phyloP scores from a whole-genome alignment of 2,888 invertebrate species.

The Drosophila helvetica region DNA sequence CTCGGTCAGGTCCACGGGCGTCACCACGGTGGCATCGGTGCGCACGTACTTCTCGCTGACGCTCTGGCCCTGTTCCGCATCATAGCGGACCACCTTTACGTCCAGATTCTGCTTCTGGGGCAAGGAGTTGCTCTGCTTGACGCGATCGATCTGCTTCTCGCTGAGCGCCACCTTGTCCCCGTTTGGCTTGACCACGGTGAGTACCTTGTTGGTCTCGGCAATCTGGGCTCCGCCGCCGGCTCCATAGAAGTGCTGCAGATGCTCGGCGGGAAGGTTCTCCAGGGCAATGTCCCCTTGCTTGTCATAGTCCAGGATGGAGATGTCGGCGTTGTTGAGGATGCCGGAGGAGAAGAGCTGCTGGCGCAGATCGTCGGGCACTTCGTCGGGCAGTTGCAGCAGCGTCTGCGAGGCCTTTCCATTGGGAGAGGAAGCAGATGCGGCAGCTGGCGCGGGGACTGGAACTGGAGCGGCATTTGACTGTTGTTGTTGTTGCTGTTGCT shows the following conservation, averaged over 20 bases:
- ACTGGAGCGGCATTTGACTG: slow-evolving; percentile 22
- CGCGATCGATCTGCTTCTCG: slow-evolving; percentile 85
- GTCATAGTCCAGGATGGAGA: slow-evolving; percentile 94
- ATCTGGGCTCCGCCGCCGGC: slow-evolving; percentile 92
- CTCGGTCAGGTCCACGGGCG: slow-evolving; percentile 90
- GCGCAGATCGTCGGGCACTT: slow-evolving; percentile 94
- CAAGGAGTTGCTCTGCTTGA: slow-evolving; percentile 76
- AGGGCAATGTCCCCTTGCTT: slow-evolving; percentile 94
- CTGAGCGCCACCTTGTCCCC: slow-evolving; percentile 86
- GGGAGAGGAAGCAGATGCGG: slow-evolving; percentile 35
- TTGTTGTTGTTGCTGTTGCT: slow-evolving; percentile 26
- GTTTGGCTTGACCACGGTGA: slow-evolving; percentile 87
- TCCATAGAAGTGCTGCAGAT: slow-evolving; percentile 92
- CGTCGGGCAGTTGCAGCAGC: slow-evolving; percentile 89
- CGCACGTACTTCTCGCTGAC: slow-evolving; percentile 90
- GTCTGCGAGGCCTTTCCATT: slow-evolving; percentile 73
- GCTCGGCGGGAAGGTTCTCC: slow-evolving; percentile 93
- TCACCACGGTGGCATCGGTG: slow-evolving; percentile 89
- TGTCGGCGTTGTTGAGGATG: slow-evolving; percentile 93
- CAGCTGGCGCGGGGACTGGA: slow-evolving; percentile 1
- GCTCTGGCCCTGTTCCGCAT: slow-evolving; percentile 90
- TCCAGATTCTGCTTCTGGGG: slow-evolving; percentile 88
- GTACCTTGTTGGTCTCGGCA: slow-evolving; percentile 88
- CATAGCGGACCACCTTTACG: slow-evolving; percentile 93
- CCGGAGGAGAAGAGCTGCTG: slow-evolving; percentile 93